phyloP scores from a whole-genome alignment of 1,140 invertebrate genomes.

The Planococcus citri region DNA sequence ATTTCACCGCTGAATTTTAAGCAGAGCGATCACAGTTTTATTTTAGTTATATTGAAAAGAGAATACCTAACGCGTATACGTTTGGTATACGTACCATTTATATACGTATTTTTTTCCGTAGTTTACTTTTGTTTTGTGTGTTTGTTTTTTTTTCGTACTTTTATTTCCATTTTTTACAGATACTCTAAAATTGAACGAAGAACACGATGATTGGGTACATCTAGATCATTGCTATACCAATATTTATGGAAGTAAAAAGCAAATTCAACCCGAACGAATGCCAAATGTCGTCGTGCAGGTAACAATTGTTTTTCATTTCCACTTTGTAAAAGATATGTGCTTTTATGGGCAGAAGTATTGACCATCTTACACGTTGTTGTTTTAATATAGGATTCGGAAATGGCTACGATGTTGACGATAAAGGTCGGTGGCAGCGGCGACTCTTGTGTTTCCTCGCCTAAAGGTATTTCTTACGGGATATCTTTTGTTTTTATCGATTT shows the following conservation, averaged over 20 bases:
- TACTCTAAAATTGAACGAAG: neutral
- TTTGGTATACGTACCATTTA: too few relatives aligned
- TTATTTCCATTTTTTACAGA: slow-evolving; percentile 4
- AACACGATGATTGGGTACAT: slow-evolving; percentile 11
- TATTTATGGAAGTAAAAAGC: neutral
- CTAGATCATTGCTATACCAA: slow-evolving; percentile 6
- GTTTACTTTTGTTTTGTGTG: neutral
- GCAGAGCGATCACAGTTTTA: too few relatives aligned
- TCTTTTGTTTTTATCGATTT: too few relatives aligned
- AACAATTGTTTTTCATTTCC: too few relatives aligned
- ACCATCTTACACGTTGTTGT: too few relatives aligned
- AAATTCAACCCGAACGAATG: neutral
- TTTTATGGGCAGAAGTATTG: too few relatives aligned
- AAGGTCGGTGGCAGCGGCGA: neutral
- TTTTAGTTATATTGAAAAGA: too few relatives aligned
- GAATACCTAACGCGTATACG: too few relatives aligned
- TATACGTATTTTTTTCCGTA: neutral
- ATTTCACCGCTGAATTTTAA: too few relatives aligned
- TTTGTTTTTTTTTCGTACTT: neutral
- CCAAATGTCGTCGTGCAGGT: neutral
- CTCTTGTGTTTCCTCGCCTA: neutral
- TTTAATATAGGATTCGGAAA: neutral
- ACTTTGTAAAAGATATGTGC: too few relatives aligned
- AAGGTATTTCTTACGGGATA: too few relatives aligned
- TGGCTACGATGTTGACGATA: neutral